A percentile compares a stretch with the other conserved stretches of the same genome.
phyloP scores from a whole-genome alignment of 2,888 invertebrate species.

The Trachelus troglodyta region DNA sequence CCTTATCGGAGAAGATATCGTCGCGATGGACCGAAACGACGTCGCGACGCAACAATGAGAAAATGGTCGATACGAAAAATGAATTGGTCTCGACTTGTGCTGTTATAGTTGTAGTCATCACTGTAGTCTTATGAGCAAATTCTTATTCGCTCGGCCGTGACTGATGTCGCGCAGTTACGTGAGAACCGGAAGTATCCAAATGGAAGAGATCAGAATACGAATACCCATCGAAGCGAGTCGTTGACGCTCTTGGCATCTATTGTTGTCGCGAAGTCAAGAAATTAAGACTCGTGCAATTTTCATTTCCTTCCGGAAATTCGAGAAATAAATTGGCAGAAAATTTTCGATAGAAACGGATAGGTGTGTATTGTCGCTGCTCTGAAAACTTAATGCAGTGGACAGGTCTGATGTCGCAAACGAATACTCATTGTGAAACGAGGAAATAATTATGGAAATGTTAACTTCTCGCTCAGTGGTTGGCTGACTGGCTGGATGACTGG shows the following conservation, averaged over 20 bases:
- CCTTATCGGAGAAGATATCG: neutral
- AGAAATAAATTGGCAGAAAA: neutral
- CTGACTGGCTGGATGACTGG: slow-evolving; percentile 9
- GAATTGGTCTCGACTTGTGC: neutral
- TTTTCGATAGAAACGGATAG: neutral
- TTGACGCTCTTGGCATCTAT: neutral
- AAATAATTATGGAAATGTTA: slow-evolving; percentile 53
- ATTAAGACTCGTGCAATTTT: neutral
- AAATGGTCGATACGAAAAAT: neutral
- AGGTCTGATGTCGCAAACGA: slow-evolving; percentile 24
- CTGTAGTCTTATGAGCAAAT: neutral
- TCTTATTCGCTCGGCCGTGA: neutral
- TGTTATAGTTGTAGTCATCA: neutral
- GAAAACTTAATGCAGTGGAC: neutral
- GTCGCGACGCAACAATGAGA: neutral
- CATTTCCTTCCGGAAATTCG: neutral
- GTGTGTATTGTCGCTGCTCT: neutral
- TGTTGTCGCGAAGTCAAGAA: neutral
- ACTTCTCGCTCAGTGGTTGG: neutral
- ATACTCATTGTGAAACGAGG: slow-evolving; percentile 49
- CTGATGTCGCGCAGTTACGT: neutral
- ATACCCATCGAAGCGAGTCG: neutral
- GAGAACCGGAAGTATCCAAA: slow-evolving; percentile 2
- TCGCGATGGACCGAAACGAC: neutral
- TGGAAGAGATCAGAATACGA: neutral